These are phyloP conservation scores for Picus viridis DNA, from an alignment of 2,797 vertebrate genomes.

Conservation along the genomic window DNA sequence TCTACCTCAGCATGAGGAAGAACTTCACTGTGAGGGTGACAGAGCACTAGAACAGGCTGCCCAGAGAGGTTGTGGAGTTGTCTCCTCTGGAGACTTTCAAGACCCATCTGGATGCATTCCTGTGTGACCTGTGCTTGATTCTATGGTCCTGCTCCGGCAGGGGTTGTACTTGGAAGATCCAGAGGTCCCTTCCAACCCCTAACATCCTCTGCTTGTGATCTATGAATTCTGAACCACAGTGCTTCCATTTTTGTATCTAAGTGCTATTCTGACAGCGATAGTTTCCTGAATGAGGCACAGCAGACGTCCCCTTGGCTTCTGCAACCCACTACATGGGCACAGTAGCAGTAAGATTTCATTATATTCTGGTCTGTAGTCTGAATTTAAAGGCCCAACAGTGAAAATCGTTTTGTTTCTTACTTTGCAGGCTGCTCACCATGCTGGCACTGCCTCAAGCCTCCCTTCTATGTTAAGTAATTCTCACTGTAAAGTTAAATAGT, in stretches of 20 bases:
- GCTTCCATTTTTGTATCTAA: not conserved
- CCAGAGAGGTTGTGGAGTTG: too few relatives aligned
- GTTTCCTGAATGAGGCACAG: not conserved
- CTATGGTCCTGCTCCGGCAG: too few relatives aligned
- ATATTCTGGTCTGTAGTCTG: not conserved
- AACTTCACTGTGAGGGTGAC: too few relatives aligned
- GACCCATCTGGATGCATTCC: too few relatives aligned
- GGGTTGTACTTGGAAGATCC: too few relatives aligned
- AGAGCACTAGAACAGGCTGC: too few relatives aligned
- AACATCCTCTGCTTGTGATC: too few relatives aligned
- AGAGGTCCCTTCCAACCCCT: too few relatives aligned
- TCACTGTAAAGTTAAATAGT: not conserved
- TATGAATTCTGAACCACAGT: not conserved
- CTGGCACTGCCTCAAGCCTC: conserved; percentile 1
- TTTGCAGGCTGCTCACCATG: not conserved
- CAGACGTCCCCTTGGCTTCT: not conserved
- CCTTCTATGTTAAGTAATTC: conserved; percentile 16
- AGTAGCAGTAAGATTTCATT: not conserved
- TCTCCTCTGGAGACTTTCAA: too few relatives aligned
- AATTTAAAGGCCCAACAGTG: not conserved
- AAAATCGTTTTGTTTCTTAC: not conserved
- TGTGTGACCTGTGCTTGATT: too few relatives aligned
- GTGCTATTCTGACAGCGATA: not conserved
- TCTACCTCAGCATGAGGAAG: too few relatives aligned
- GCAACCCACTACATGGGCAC: not conserved